phyloP scores from a whole-genome alignment of 2,888 invertebrate species.

The Sinhomidia bicolor region DNA sequence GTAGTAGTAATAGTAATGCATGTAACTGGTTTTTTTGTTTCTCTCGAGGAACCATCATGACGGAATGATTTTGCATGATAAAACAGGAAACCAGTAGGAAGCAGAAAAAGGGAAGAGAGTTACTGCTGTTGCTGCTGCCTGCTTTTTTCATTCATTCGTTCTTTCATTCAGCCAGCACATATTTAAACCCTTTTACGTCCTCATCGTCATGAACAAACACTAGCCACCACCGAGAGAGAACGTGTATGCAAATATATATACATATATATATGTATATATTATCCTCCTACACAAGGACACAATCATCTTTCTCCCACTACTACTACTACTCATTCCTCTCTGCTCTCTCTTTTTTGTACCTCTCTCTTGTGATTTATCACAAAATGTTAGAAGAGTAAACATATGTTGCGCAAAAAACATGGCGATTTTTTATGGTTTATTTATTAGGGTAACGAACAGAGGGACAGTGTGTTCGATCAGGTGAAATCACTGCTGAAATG shows the following conservation, averaged over 20 bases:
- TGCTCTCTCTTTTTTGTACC: background rate
- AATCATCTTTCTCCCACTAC: background rate
- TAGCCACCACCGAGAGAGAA: too few species aligned
- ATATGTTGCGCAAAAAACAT: background rate
- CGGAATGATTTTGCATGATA: conserved; percentile 14
- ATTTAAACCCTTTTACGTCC: conserved; percentile 3
- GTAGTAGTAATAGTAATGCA: background rate
- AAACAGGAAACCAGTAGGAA: background rate
- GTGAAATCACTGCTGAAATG: background rate
- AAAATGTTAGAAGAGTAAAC: background rate
- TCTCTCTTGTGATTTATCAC: conserved; percentile 7
- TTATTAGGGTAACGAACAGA: background rate
- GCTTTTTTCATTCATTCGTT: background rate
- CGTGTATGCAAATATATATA: conserved; percentile 15
- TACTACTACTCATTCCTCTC: too few species aligned
- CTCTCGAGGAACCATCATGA: conserved; percentile 1
- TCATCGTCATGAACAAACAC: background rate
- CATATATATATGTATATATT: too few species aligned
- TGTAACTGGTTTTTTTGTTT: background rate
- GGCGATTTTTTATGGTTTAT: background rate
- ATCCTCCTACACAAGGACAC: background rate
- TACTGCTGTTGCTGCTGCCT: too few species aligned
- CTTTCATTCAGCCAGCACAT: too few species aligned
- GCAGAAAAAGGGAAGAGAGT: background rate
- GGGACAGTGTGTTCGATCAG: background rate